Evolutionary conservation across 2,888 invertebrate genomes (phyloP).

Genomic region (Itoplectis maculator): DNA sequence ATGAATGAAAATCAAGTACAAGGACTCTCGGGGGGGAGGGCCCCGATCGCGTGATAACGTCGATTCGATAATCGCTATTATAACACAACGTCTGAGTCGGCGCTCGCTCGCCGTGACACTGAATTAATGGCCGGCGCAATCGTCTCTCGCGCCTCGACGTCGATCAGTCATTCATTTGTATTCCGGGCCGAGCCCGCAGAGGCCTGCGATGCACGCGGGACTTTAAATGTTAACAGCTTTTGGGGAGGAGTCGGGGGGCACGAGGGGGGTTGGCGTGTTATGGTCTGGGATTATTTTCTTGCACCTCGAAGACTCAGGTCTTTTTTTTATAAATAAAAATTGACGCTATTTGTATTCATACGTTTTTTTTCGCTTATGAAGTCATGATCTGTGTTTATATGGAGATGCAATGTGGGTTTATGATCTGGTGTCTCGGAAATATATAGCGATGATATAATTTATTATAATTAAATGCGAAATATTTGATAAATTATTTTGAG

Average conservation of each 20-base stretch:
- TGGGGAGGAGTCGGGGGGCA: neutral
- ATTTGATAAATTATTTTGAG: neutral
- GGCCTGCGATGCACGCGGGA: neutral
- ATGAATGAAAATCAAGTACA: constrained; percentile 52
- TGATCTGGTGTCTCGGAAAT: neutral
- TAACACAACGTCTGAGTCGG: neutral
- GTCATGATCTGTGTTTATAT: neutral
- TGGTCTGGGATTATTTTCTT: neutral
- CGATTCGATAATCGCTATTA: constrained; percentile 8
- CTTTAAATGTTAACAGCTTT: constrained; percentile 35
- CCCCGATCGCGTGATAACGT: neutral
- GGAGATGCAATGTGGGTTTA: neutral
- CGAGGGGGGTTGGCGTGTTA: no score
- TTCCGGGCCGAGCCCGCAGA: neutral
- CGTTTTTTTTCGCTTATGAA: neutral
- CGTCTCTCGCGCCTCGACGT: neutral
- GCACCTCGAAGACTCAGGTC: neutral
- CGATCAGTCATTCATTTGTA: neutral
- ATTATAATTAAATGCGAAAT: neutral
- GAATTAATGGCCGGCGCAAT: neutral
- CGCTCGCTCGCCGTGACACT: neutral
- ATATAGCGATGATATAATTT: neutral
- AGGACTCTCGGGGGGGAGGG: neutral
- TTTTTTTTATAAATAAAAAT: constrained; percentile 15
- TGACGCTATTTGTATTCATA: neutral